These are phyloP conservation scores for Lasioglossum figueresi DNA, from an alignment of 2,888 invertebrate genomes.

Conservation along the genomic window DNA sequence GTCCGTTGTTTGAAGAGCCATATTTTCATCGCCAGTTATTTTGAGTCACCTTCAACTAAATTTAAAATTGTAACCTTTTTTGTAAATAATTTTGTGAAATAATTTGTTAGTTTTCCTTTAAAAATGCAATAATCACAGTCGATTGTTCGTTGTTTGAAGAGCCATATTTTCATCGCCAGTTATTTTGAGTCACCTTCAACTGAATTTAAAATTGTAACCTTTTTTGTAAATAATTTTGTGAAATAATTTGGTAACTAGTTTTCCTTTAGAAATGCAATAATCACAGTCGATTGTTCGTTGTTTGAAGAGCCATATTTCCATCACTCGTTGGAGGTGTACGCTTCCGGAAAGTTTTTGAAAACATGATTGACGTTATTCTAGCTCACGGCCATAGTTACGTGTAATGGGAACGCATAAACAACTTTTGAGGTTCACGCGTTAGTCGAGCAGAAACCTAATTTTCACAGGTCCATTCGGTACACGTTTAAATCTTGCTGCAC, in stretches of 20 bases:
- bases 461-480: background rate
- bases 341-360: background rate
- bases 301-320: background rate
- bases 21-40: too few relatives aligned
- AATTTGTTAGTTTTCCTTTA: too few relatives aligned
- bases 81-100: too few relatives aligned
- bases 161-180: too few relatives aligned
- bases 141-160: too few relatives aligned
- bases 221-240: too few relatives aligned
- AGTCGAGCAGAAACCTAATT: constrained; percentile 14
- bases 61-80: background rate
- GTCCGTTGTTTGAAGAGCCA: too few relatives aligned
- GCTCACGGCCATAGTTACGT: background rate
- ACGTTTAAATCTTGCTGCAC: constrained; percentile 16
- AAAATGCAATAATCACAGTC: too few relatives aligned
- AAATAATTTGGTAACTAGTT: background rate
- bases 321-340: background rate
- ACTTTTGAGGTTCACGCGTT: background rate
- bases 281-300: background rate
- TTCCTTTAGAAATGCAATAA: background rate
- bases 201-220: too few relatives aligned
- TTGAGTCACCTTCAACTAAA: background rate
- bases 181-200: too few relatives aligned
- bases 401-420: background rate
- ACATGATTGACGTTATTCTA: background rate